Percentiles rank a stretch among this genome's conserved stretches.
Conservation (phyloP, 2,888 invertebrate genomes). For the Chironomus tentans region DNA sequence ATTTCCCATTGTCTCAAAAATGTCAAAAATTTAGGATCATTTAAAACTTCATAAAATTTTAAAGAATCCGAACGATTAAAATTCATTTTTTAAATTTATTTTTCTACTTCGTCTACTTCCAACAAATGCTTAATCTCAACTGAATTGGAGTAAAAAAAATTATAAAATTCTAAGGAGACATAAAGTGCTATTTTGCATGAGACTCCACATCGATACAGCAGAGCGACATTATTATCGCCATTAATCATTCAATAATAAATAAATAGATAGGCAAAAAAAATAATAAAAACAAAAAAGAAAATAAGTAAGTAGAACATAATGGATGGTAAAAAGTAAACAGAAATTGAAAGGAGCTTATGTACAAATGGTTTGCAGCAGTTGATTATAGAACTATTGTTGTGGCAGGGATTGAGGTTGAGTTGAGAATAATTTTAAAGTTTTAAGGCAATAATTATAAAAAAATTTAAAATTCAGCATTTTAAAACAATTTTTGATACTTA, state of each 20-base stretch:
- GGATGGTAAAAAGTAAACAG: too few relatives aligned
- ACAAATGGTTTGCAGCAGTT: too few relatives aligned
- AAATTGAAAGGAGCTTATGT: too few relatives aligned
- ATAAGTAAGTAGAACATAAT: too few relatives aligned
- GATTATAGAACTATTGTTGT: too few relatives aligned
- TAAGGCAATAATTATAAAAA: too few relatives aligned
- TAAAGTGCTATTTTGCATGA: background rate
- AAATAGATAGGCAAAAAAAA: background rate
- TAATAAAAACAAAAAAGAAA: too few relatives aligned
- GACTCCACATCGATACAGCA: background rate
- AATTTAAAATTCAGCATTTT: too few relatives aligned
- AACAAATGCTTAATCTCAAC: background rate
- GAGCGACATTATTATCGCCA: background rate
- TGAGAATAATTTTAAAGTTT: too few relatives aligned
- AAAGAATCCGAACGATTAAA: conserved; percentile 14
- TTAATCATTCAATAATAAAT: background rate
- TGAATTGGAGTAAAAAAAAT: background rate
- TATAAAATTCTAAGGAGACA: background rate
- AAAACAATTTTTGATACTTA: too few relatives aligned
- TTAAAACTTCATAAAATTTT: conserved; percentile 6
- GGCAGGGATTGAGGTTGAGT: too few relatives aligned
- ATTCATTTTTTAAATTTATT: conserved; percentile 2
- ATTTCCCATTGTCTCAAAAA: conserved; percentile 15
- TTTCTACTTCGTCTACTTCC: background rate
- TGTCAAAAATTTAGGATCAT: background rate